A percentile compares a stretch with the other conserved stretches of the same genome.
Conservation (phyloP, 2,113 vertebrate species). For the Rhea pennata region DNA sequence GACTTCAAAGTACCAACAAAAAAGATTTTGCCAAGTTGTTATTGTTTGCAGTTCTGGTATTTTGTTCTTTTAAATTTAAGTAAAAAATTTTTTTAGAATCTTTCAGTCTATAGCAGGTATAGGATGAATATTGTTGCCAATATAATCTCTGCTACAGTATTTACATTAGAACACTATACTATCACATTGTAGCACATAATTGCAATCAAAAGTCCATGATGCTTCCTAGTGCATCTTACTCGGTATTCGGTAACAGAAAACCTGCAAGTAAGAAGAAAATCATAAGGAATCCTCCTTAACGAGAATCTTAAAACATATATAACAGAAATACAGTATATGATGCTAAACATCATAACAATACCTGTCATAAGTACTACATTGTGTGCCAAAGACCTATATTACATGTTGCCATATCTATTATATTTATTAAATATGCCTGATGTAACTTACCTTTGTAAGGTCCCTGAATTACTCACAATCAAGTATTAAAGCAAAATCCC, state of each 20-base stretch:
- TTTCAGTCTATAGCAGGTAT: not conserved
- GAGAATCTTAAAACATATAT: not conserved
- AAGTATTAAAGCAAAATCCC: not conserved
- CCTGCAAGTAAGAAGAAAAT: not conserved
- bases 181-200: not conserved
- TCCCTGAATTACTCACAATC: not conserved
- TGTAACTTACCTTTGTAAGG: not conserved
- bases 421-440: not conserved
- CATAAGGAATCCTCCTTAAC: not conserved
- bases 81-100: not conserved
- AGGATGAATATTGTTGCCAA: not conserved
- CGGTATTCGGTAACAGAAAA: not conserved
- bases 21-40: not conserved
- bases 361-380: too few species aligned
- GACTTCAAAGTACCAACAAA: not conserved
- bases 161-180: not conserved
- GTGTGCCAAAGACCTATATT: not conserved
- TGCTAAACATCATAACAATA: not conserved
- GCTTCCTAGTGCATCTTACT: not conserved
- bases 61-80: not conserved
- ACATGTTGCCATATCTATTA: not conserved
- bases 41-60: not conserved
- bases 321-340: not conserved
- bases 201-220: not conserved
- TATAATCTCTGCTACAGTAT: not conserved